Evolutionary conservation across 92 coral and sea anemone genomes (phyloP), one percentile per base, ranked within the genome.

Genomic region (Epizoanthus scotinus): DNA sequence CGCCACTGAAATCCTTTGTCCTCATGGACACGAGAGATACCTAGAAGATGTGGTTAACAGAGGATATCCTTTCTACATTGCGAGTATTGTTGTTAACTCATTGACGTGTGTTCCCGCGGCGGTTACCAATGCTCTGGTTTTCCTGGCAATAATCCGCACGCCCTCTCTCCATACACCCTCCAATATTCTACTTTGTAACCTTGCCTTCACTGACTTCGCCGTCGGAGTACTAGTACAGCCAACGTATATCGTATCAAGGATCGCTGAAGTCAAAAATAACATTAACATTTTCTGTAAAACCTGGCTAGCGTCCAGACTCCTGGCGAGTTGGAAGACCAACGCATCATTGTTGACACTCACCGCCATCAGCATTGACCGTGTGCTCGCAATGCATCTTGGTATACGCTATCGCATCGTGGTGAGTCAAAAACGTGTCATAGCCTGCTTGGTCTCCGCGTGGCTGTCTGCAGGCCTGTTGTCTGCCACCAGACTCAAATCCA

Each of bases 181-280:
- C 15, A 44, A 87, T 70, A 67, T 82, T 0, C 84, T 87, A 3
- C 82, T 87, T 20, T 87, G 77, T 78, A 87, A 85, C 71, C 44
- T 87, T 21, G 64, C 90, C 25, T 53, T 83, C n/a, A 77, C 87
- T 6, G 90, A 87, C 67, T 54, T 87, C 29, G 90, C 87, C 5
- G 90, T 87, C 3, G 90, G 90, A 5, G 17, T 87, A 64, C 19
- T 87, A 0, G 90, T 84, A 7, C 87, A 87, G 47, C 90, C 90
- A n/a, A 78, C 63, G 8, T 85, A 87, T 61, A 71, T 87, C 27
- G 82, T 75, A 0, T 42, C 90, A 6, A 84, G 81, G 44, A 8
- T 70, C 6, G 90, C 67, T 5, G 84, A 64, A 52, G 84, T 87
- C 17, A 57, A 13, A 22, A 59, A 24, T 22, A 56, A 70, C 44